Evolutionary conservation across 2,113 vertebrate species (phyloP), one percentile per base, ranked within the genome.

Genomic region (Chinchilla lanigera): DNA sequence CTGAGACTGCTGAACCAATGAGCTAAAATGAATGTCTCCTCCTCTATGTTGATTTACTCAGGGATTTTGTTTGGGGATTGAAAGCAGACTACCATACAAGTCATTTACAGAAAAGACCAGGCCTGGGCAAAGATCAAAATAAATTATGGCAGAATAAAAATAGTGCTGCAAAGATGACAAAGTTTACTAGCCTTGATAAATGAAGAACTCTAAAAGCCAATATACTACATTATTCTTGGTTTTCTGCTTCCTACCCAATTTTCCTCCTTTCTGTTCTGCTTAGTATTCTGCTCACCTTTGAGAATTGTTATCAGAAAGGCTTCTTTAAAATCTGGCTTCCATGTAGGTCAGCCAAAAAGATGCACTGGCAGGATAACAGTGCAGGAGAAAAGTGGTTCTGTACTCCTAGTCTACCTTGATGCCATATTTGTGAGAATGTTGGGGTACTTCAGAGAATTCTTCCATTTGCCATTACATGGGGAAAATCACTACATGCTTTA

Each of bases 401-500:
- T 10, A 20, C 50, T 69, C 14, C 28, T 7, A 44, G 9, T 80
- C 44, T 54, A 52, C 41, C 41, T 56, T n/a, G 52, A 20, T 58
- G n/a, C 4, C 14, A 5, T 17, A 17, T 71, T 20, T 69, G 22
- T 71, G 20, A 28, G 19, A 78, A 56, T 61, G 11, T 1, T 63
- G 71, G 30, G 2, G 24, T 98, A 92, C 98, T 98, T 98, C 90
- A 97, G 56, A 98, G 95, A 97, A 98, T 98, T 77, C 98, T 97
- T 9, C 98, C 98, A 97, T 98, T 98, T 50, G 28, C 44, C 88
- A 98, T 97, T 65, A 98, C 97, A 0, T 98, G 98, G 61, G 98
- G 97, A 96, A 98, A 98, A 90, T 98, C 97, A 98, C 98, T 98
- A 98, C 99, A 44, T 71, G 41, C 60, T 85, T 88, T 82, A 65